Base-by-base conservation (phyloP, 2,113 vertebrate species). In the Microcebus jonahi region DNA sequence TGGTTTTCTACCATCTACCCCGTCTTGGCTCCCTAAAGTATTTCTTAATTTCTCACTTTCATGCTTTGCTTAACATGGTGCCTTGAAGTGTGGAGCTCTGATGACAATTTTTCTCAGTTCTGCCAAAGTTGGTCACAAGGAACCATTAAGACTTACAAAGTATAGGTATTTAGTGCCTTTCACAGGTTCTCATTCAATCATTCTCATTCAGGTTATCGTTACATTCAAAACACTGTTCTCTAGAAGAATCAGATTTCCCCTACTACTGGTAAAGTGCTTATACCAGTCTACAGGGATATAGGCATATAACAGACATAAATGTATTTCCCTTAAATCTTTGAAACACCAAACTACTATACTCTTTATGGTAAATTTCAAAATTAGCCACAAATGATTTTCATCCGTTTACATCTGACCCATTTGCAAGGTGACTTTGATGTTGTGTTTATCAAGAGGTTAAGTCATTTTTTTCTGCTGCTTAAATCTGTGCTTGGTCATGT, bases 61-160 rank as follows among this genome's bases (percentile, higher is more conserved):
- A 86, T 15, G 4, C 5, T 63, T 77, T 79, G 29, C 48, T 70
- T 23, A 94, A 14, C 45, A 65, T 73, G 34, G 20, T 89, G 14
- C 36, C 65, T 84, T 67, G 39, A 96, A 86, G 67, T 5, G 17
- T 75, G 59, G 55, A 59, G 13, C 8, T 75, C 23, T 79, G n/a
- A 65, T 83, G 77, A 63, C n/a, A 88, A 55, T 84, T 65, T 65
- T 61, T 71, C n/a, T 94, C 23, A 79, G 13, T 92, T 88, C 77
- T 88, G 21, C 4, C 36, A 83, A 92, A 84, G 29, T 77, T 55
- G 36, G 18, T 36, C 70, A 48, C 5, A 17, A 91, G n/a, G 45
- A 70, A 84, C 36, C 31, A 92, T 77, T 29, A 83, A 92, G 15
- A 88, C 10, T 88, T 25, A 81, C 25, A 84, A 94, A 42, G 3